Evolutionary conservation across 2,797 vertebrate genomes (phyloP).

Genomic region (Chaetodon trifasciatus): DNA sequence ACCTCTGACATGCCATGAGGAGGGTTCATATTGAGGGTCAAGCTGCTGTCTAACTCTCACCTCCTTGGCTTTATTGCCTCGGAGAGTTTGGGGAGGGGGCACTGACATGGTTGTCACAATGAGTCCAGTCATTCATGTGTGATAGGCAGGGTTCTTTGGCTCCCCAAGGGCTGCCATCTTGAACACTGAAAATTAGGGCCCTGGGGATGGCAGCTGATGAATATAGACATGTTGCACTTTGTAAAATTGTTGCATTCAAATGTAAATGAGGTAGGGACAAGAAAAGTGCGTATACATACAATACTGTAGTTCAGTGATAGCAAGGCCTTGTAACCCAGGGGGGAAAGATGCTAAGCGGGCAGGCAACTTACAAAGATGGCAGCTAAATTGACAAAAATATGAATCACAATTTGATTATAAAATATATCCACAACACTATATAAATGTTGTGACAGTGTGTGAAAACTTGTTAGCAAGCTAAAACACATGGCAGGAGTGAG

Average conservation of each 20-base stretch:
- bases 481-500: slow-evolving; percentile 57
- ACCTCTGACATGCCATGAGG: slow-evolving; percentile 70
- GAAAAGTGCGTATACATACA: neutral
- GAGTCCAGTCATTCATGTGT: slow-evolving; percentile 71
- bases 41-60: slow-evolving; percentile 69
- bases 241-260: slow-evolving; percentile 36
- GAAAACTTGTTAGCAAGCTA: neutral
- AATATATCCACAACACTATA: neutral
- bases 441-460: neutral
- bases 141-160: slow-evolving; percentile 46
- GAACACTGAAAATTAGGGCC: slow-evolving; percentile 48
- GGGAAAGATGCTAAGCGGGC: neutral
- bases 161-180: slow-evolving; percentile 56
- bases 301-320: neutral
- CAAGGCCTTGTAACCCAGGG: neutral
- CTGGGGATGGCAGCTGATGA: slow-evolving; percentile 57
- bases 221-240: slow-evolving; percentile 21
- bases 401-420: neutral
- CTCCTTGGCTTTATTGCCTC: slow-evolving; percentile 71
- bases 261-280: slow-evolving; percentile 22
- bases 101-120: slow-evolving; percentile 70
- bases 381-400: neutral
- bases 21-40: slow-evolving; percentile 70
- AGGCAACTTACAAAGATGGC: neutral
- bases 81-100: slow-evolving; percentile 49